phyloP scores from a whole-genome alignment of 2,113 vertebrate species.

The Circaetus gallicus region DNA sequence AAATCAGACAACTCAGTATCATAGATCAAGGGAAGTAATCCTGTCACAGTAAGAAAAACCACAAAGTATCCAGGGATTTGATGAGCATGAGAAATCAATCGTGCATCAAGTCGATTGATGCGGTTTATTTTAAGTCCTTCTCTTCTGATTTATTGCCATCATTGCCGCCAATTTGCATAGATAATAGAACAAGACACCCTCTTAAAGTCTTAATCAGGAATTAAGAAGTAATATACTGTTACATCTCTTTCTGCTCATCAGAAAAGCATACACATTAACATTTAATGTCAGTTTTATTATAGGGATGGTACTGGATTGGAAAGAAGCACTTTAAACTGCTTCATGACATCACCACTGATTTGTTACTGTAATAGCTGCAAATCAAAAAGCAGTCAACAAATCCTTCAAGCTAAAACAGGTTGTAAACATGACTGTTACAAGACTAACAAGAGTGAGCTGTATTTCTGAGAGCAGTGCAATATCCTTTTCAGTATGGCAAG shows the following conservation, averaged over 20 bases:
- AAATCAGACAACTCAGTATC: neutral
- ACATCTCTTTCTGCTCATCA: conserved; percentile 4
- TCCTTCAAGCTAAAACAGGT: conserved; percentile 1
- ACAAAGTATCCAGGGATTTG: conserved; percentile 35
- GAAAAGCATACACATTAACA: neutral
- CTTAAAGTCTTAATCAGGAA: conserved; percentile 60
- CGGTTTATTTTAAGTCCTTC: conserved; percentile 48
- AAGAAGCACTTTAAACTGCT: neutral
- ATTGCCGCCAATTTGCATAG: conserved; percentile 50
- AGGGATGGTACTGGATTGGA: neutral
- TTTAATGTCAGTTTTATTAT: neutral
- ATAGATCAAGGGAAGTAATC: conserved; percentile 15
- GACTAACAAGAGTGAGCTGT: neutral
- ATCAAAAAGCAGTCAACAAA: conserved; percentile 17
- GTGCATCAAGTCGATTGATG: neutral
- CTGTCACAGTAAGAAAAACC: neutral
- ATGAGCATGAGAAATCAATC: conserved; percentile 43
- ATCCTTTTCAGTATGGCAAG: neutral
- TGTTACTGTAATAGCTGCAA: conserved; percentile 41
- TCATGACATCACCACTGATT: neutral
- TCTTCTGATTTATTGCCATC: conserved; percentile 58
- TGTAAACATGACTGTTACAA: neutral
- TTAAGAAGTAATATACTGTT: conserved; percentile 9
- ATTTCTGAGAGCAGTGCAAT: neutral
- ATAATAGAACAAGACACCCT: conserved; percentile 45